A percentile compares a stretch with the other conserved stretches of the same genome.
phyloP scores from a whole-genome alignment of 2,797 vertebrate genomes.

The Paratrypauchen microcephalus region DNA sequence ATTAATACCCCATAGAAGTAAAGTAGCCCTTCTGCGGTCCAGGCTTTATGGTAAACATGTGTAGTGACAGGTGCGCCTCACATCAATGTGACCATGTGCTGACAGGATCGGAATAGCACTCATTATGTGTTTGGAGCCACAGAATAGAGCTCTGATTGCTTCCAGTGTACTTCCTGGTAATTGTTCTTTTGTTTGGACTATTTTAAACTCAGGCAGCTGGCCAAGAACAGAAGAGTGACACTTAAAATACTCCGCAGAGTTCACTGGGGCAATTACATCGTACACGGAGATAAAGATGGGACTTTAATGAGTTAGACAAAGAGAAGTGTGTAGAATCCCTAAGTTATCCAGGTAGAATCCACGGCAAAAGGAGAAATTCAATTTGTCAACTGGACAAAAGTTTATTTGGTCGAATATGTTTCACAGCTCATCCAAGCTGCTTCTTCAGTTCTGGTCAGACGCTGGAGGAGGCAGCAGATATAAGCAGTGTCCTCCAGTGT shows the following conservation, averaged over 20 bases:
- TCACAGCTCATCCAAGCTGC: too few relatives aligned
- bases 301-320: too few relatives aligned
- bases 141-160: slow-evolving; percentile 30
- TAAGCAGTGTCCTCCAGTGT: too few relatives aligned
- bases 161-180: neutral
- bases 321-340: too few relatives aligned
- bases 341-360: too few relatives aligned
- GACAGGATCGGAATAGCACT: slow-evolving; percentile 19
- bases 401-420: too few relatives aligned
- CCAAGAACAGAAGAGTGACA: neutral
- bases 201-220: slow-evolving; percentile 16
- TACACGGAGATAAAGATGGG: neutral
- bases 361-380: too few relatives aligned
- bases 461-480: too few relatives aligned
- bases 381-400: too few relatives aligned
- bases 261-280: neutral
- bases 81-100: slow-evolving; percentile 1
- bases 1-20: too few relatives aligned
- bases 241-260: neutral
- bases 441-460: too few relatives aligned
- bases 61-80: slow-evolving; percentile 35
- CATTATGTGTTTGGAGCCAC: slow-evolving; percentile 15
- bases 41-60: neutral
- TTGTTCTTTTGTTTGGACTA: slow-evolving; percentile 5
- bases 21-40: neutral